Base-by-base conservation (phyloP, 2,888 invertebrate genomes). In the Ceramica pisi region DNA sequence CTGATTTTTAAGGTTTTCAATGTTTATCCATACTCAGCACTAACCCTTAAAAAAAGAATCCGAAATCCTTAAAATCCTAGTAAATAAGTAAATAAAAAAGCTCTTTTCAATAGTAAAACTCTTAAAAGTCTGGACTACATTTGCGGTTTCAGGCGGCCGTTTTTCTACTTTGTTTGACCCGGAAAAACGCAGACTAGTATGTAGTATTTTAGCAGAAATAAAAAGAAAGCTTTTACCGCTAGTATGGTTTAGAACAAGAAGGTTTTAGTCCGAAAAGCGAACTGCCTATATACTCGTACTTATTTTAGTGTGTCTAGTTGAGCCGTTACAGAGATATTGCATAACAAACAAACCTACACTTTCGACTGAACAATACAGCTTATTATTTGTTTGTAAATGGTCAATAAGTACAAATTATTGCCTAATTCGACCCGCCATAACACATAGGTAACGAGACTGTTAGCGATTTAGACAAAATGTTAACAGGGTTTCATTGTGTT, bases 401-500 rank as follows among this genome's bases (percentile, higher is more conserved):
- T 67, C 67, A 59, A 59, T 71, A 62, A 71, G 16, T 59, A 50
- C 55, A 64, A 76, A 79, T 67, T 59, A 65, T 71, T 31, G 19
- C 62, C 56, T 79, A 65, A 79, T 77, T 81, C 65, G 67, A 38
- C 14, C 31, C 35, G 61, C 61, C 44, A 62, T 81, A 76, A 62
- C 53, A 46, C 46, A 19, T 26, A 38, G 14, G 9, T 50, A 63
- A 59, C 44, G 55, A 64, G 38, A 26, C 50, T 23, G 55, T 46
- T 46, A 57, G 26, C 16, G 10, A 65, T 72, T 78, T 19, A 19
- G n/a, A 14, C 51, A 16, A 41, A 38, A 2, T 26, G 35, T 71
- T 67, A 59, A 35, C 57, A 31, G 38, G 55, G 50, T 55, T 48
- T 67, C 46, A 41, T 51, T 44, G 41, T 50, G 72, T 66, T 69